Base-by-base conservation (phyloP, 2,113 vertebrate genomes). In the Chlamydotis undulata region DNA sequence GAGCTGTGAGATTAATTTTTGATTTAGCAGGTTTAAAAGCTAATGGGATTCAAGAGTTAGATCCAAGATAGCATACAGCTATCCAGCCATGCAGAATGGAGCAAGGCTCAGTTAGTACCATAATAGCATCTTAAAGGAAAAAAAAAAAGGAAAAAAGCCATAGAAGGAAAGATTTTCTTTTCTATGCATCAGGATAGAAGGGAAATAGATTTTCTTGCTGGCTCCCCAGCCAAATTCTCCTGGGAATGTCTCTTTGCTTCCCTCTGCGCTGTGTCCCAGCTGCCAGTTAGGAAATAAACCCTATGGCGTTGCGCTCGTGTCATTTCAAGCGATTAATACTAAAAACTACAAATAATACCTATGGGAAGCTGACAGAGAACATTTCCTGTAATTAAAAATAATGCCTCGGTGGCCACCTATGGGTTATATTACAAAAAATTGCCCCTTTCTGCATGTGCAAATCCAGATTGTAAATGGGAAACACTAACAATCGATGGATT, bases 351-450 rank as follows among this genome's bases (percentile, higher is more conserved):
- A 45, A 39, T 19, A 43, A 53, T 15, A 11, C 83, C 65, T 45
- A 2, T 2, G 35, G 65, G 65, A 73, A 57, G 57, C 49, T 15
- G 37, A 4, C 65, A 84, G 41, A 52, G 21, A 88, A 7, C 19
- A 1, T 53, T 71, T 78, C 12, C 88, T 77, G 35, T 77, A 60
- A 92, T 77, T 79, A 87, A 85, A 94, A 93, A 52, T 11, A 77
- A 41, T 0, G 1, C 33, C 91, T 78, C 45, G 35, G 50, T 0
- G 2, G 52, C 59, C 1, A 1, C 52, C 79, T 49, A 28, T 24
- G 67, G 73, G 35, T 64, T 82, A 3, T 49, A 67, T 57, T 63
- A 15, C 22, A n/a, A 56, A 49, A 43, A 47, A 29, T 37, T 76
- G 7, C 50, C 18, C 11, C 29, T 19, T 43, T 26, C 31, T 74